These are phyloP conservation scores for Scortum barcoo DNA, from an alignment of 2,113 vertebrate species.

Conservation along the genomic window DNA sequence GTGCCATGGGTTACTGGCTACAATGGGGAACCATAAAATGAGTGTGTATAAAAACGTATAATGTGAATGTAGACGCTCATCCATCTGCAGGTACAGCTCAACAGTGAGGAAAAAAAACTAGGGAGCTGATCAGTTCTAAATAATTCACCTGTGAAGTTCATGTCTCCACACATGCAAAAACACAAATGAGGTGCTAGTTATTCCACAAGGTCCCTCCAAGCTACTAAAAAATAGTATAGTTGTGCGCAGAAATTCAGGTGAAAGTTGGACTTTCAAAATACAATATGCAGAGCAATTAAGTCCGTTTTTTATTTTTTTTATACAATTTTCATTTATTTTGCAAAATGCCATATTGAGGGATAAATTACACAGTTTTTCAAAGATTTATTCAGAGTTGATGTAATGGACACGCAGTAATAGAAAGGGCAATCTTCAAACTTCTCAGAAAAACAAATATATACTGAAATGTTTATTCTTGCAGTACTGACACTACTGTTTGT, in stretches of 20 bases:
- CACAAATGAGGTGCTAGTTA: background rate
- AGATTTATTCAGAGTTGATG: background rate
- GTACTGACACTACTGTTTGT: background rate
- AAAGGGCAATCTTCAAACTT: slow-evolving; percentile 5
- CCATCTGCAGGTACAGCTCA: too few species aligned
- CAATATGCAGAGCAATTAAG: too few species aligned
- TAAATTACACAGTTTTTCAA: background rate
- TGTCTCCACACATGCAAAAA: background rate
- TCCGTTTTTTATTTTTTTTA: background rate
- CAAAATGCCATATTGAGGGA: background rate
- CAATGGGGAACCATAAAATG: too few species aligned
- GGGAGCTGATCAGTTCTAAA: background rate
- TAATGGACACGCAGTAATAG: background rate
- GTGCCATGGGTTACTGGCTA: too few species aligned
- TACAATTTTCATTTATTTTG: background rate
- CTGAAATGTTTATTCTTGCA: background rate
- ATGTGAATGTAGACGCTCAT: background rate
- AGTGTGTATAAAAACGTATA: background rate
- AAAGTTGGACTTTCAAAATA: too few species aligned
- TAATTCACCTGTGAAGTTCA: background rate
- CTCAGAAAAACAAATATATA: background rate
- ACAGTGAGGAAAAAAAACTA: background rate
- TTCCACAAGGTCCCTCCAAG: background rate
- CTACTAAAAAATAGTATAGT: background rate
- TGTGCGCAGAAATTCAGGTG: too few species aligned